These are phyloP conservation scores for Balearica regulorum DNA, from an alignment of 2,797 vertebrate genomes.

Conservation along the genomic window DNA sequence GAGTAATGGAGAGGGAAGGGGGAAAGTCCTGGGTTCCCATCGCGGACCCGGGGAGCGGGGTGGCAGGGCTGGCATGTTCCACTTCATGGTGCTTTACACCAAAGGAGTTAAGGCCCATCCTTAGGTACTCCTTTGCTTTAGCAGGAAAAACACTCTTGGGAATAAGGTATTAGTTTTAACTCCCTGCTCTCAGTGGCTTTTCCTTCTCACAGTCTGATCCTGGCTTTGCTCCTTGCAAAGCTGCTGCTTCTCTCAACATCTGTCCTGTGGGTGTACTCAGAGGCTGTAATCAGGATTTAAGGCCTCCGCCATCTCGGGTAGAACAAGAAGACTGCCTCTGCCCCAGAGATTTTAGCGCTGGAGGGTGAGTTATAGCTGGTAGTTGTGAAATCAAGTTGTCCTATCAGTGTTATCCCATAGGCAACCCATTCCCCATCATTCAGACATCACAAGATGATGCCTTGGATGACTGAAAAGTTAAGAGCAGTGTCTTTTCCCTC, in stretches of 20 bases:
- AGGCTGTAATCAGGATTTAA: neutral
- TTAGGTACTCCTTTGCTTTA: neutral
- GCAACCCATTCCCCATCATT: neutral
- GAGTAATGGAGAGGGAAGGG: neutral
- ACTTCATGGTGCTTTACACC: neutral
- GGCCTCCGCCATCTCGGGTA: neutral
- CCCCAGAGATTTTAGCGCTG: neutral
- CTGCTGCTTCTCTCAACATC: neutral
- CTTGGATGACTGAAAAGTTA: neutral
- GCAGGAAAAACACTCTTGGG: neutral
- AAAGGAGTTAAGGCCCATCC: neutral
- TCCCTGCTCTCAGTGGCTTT: neutral
- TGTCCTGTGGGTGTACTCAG: neutral
- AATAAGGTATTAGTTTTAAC: neutral
- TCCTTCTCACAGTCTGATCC: neutral
- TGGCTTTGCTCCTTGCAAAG: neutral
- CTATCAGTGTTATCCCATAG: neutral
- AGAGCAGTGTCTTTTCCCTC: neutral
- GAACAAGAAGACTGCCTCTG: neutral
- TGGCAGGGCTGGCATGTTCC: neutral
- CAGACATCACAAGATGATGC: neutral
- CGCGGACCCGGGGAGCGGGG: neutral
- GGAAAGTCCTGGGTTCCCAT: neutral
- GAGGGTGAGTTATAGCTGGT: neutral
- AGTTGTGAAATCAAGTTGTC: neutral